Percentiles rank a stretch among this genome's conserved stretches.
These are phyloP conservation scores for Hybognathus amarus DNA, from an alignment of 2,797 vertebrate species.

Conservation along the genomic window DNA sequence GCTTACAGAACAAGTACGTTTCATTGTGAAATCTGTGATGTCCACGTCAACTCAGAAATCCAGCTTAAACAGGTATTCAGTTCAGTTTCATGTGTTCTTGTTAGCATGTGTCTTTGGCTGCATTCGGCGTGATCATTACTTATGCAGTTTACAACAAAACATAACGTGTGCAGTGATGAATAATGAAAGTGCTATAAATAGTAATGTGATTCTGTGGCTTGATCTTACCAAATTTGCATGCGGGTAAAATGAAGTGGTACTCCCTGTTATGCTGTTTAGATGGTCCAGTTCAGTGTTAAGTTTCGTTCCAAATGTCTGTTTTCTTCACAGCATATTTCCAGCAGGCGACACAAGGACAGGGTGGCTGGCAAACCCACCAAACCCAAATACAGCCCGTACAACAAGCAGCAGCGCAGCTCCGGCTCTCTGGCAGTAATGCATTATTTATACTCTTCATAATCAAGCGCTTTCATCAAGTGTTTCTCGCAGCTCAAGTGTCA, in stretches of 20 bases:
- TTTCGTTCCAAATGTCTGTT: neutral
- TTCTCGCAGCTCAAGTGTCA: conserved; percentile 43
- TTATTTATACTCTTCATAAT: conserved; percentile 55
- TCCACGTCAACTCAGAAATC: conserved; percentile 98
- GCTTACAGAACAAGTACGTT: conserved; percentile 97
- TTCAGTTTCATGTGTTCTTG: neutral
- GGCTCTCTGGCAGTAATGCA: conserved; percentile 86
- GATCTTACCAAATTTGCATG: neutral
- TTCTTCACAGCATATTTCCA: conserved; percentile 93
- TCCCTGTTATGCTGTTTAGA: neutral
- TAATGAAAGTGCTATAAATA: conserved; percentile 4
- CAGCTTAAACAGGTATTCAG: conserved; percentile 93
- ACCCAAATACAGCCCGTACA: conserved; percentile 97
- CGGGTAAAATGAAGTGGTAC: neutral
- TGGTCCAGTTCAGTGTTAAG: neutral
- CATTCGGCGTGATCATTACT: neutral
- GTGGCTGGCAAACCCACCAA: conserved; percentile 96
- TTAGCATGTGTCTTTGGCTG: neutral
- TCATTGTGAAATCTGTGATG: conserved; percentile 98
- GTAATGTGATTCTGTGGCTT: conserved; percentile 11
- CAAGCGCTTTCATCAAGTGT: conserved; percentile 51
- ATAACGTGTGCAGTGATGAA: neutral
- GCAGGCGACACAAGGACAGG: conserved; percentile 96
- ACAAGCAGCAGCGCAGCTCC: conserved; percentile 89
- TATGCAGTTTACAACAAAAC: neutral